A percentile compares a stretch with the other conserved stretches of the same genome.
Conservation (phyloP, 1,140 invertebrate genomes). For the Saccostrea cuccullata region DNA sequence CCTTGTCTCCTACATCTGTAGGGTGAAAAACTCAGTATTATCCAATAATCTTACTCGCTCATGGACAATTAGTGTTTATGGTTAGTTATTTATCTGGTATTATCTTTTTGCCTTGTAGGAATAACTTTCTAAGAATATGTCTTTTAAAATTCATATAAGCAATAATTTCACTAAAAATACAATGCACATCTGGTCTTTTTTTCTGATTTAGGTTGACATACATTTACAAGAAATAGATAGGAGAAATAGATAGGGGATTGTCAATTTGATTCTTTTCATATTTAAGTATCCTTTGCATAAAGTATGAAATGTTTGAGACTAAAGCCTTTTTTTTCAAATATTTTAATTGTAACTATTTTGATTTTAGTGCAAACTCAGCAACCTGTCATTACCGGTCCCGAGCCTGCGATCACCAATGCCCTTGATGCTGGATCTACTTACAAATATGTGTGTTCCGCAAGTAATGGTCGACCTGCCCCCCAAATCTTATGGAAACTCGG, state of each 20-base stretch:
- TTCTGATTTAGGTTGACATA: not conserved
- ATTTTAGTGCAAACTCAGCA: not conserved
- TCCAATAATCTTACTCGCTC: not conserved
- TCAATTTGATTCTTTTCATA: not conserved
- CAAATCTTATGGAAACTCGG: not conserved
- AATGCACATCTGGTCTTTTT: too few species aligned
- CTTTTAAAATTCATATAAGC: too few species aligned
- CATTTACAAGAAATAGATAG: not conserved
- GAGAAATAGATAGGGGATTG: not conserved
- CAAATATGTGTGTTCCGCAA: not conserved
- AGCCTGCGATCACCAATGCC: not conserved
- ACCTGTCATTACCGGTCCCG: not conserved
- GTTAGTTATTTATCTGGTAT: not conserved
- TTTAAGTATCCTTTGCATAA: not conserved
- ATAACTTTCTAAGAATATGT: not conserved
- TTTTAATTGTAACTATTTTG: not conserved
- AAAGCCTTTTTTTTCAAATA: too few species aligned
- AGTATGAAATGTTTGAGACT: not conserved
- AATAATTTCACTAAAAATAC: too few species aligned
- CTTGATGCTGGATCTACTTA: not conserved
- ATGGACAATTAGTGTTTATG: slow-evolving; percentile 22
- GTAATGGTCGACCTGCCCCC: not conserved
- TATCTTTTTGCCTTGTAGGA: not conserved
- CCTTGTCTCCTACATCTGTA: not conserved
- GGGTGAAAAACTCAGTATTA: not conserved